These are phyloP conservation scores for Syngnathoides biaculeatus DNA, from an alignment of 2,113 vertebrate species.

Conservation along the genomic window DNA sequence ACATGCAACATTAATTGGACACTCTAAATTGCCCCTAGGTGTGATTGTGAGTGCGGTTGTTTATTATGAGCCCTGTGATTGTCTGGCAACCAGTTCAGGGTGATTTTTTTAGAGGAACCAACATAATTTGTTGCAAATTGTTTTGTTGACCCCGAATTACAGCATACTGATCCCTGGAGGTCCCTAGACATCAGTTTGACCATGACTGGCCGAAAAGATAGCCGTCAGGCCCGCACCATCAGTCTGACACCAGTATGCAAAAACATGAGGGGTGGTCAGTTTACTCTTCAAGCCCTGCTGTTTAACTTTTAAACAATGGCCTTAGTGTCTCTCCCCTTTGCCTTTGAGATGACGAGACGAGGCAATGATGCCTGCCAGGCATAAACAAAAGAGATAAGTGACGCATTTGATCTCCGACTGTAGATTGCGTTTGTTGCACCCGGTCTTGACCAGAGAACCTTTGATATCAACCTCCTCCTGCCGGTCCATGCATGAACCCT, in stretches of 20 bases:
- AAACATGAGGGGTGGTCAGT: neutral
- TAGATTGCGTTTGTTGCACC: slow-evolving; percentile 9
- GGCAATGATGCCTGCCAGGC: slow-evolving; percentile 23
- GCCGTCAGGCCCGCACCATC: neutral
- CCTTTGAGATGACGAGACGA: neutral
- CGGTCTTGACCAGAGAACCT: neutral
- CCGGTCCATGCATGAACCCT: slow-evolving; percentile 46
- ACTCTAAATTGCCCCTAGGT: too few species aligned
- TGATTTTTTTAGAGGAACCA: too few species aligned
- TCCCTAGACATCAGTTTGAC: neutral
- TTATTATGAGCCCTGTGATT: too few species aligned
- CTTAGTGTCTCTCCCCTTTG: neutral
- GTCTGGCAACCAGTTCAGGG: too few species aligned
- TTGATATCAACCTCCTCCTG: slow-evolving; percentile 4
- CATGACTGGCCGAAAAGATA: neutral
- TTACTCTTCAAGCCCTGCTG: neutral
- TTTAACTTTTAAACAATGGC: slow-evolving; percentile 7
- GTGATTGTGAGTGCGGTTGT: too few species aligned
- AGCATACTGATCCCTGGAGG: neutral
- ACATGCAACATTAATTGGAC: too few species aligned
- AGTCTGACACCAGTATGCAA: neutral
- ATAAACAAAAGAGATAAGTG: slow-evolving; percentile 18
- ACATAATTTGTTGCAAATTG: too few species aligned
- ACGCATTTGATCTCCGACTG: slow-evolving; percentile 28
- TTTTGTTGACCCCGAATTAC: neutral